Percentiles rank a stretch among this genome's conserved stretches.
Conservation (phyloP, 2,888 invertebrate genomes). For the Lasioglossum morio region DNA sequence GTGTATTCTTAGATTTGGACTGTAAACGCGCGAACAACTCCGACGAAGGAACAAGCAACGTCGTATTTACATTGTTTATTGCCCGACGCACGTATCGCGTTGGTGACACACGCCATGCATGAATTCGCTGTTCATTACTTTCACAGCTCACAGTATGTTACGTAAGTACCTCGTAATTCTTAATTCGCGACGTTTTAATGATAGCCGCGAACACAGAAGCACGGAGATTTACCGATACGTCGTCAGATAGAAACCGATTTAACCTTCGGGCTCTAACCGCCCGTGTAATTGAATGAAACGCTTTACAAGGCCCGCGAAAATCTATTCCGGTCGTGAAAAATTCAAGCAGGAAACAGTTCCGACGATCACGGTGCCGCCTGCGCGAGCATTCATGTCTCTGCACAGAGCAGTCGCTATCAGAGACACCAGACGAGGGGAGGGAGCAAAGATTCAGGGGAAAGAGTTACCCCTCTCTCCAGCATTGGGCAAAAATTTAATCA, state of each 20-base stretch:
- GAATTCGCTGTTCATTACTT: conserved; percentile 62
- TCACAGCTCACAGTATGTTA: conserved; percentile 57
- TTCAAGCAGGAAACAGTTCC: background rate
- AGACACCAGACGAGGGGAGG: too few species aligned
- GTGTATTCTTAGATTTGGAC: conserved; percentile 34
- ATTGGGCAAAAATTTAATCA: too few species aligned
- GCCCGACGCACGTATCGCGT: conserved; percentile 49
- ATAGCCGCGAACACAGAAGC: conserved; percentile 61
- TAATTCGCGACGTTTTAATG: conserved; percentile 64
- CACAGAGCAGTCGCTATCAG: background rate
- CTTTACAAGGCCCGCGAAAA: conserved; percentile 10
- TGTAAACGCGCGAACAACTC: conserved; percentile 32
- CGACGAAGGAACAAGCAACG: conserved; percentile 32
- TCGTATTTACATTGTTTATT: conserved; percentile 64
- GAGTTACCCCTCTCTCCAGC: too few species aligned
- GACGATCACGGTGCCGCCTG: background rate
- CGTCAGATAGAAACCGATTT: conserved; percentile 40
- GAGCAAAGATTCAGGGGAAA: too few species aligned
- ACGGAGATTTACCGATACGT: conserved; percentile 61
- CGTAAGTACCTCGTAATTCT: conserved; percentile 62
- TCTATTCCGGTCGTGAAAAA: background rate
- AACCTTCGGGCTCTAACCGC: conserved; percentile 8
- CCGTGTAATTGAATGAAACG: conserved; percentile 31
- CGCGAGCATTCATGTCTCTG: background rate
- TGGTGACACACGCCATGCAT: conserved; percentile 54